These are phyloP conservation scores for Platalea minor DNA, from an alignment of 2,797 vertebrate genomes.

Conservation along the genomic window DNA sequence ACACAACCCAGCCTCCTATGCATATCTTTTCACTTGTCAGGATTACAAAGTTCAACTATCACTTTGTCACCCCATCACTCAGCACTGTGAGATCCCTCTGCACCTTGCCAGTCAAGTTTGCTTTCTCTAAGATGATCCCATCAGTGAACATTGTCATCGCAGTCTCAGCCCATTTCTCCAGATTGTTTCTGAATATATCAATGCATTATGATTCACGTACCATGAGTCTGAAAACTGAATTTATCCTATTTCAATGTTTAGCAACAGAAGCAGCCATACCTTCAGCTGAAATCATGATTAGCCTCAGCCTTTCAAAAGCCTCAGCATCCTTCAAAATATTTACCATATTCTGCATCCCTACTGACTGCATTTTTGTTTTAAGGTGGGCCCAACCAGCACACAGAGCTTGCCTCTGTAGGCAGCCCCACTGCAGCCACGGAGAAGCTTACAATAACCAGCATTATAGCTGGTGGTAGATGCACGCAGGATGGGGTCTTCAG, in stretches of 20 bases:
- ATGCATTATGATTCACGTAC: background rate
- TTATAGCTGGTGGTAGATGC: background rate
- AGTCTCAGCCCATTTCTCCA: background rate
- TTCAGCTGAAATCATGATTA: background rate
- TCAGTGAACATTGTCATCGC: background rate
- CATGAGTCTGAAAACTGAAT: background rate
- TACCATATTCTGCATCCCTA: background rate
- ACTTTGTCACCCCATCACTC: background rate
- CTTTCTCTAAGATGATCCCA: background rate
- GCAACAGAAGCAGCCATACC: background rate
- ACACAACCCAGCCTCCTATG: background rate
- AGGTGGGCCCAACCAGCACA: background rate
- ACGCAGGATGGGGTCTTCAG: background rate
- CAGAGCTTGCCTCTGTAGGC: background rate
- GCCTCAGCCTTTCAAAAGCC: background rate
- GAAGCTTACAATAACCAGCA: background rate
- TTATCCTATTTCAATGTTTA: background rate
- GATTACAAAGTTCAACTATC: background rate
- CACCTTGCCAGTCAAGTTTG: background rate
- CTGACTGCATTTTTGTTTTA: background rate
- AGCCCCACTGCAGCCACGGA: background rate
- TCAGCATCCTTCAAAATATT: background rate
- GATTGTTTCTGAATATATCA: background rate
- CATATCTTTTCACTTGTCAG: background rate
- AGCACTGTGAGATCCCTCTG: background rate